phyloP scores from a whole-genome alignment of 2,113 vertebrate species.

The Gavia stellata region DNA sequence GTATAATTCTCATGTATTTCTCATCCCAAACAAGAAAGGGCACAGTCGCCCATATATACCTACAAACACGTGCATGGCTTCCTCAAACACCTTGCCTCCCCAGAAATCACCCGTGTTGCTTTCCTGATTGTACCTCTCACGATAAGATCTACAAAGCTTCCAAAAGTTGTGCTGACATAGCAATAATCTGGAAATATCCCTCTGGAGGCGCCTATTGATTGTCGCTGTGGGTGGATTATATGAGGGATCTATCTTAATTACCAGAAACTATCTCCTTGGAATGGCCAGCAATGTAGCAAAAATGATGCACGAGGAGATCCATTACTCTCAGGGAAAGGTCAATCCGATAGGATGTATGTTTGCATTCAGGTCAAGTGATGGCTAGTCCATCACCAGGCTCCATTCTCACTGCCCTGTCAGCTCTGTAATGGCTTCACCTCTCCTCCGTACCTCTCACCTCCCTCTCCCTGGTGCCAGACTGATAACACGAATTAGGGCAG shows the following conservation, averaged over 20 bases:
- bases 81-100: not conserved
- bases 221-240: slow-evolving; percentile 11
- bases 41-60: not conserved
- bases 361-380: slow-evolving; percentile 55
- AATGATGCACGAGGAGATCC: slow-evolving; percentile 38
- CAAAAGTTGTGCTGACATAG: slow-evolving; percentile 33
- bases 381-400: slow-evolving; percentile 57
- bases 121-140: not conserved
- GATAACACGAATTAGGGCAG: slow-evolving; percentile 27
- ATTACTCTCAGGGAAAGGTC: slow-evolving; percentile 73
- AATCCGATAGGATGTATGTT: slow-evolving; percentile 66
- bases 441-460: not conserved
- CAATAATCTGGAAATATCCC: slow-evolving; percentile 54
- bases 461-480: not conserved
- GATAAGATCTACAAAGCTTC: not conserved
- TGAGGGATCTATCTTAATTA: slow-evolving; percentile 69
- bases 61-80: not conserved
- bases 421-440: slow-evolving; percentile 61
- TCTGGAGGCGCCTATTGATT: slow-evolving; percentile 25
- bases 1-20: not conserved
- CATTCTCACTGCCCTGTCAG: slow-evolving; percentile 45
- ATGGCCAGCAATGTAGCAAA: slow-evolving; percentile 36
- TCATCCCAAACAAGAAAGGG: not conserved
- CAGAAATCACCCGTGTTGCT: fast-evolving
- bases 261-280: slow-evolving; percentile 45